Evolutionary conservation across 1,140 invertebrate species (phyloP).

Genomic region (Drosophila nasuta): DNA sequence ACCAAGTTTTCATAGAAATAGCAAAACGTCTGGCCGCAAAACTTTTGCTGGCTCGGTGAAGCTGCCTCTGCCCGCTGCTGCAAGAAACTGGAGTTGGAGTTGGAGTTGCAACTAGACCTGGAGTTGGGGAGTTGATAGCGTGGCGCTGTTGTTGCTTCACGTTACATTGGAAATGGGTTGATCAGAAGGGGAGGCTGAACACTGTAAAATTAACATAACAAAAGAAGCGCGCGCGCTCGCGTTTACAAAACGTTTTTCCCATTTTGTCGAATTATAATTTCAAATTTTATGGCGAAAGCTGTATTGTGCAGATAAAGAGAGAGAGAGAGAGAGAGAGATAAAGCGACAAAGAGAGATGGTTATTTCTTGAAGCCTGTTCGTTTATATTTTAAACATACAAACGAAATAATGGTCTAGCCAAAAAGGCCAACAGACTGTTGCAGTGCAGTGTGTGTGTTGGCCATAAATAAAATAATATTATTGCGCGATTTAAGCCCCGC

Average conservation of each 20-base stretch:
- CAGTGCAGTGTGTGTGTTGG: constrained; percentile 11
- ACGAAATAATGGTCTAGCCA: constrained; percentile 58
- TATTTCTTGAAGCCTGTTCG: constrained; percentile 80
- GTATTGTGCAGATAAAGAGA: background rate
- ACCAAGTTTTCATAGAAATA: constrained; percentile 83
- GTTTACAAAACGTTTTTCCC: constrained; percentile 37
- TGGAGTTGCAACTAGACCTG: constrained; percentile 13
- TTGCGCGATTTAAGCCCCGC: constrained; percentile 24
- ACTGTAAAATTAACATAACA: constrained; percentile 78
- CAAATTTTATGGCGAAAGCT: constrained; percentile 60
- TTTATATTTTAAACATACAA: constrained; percentile 84
- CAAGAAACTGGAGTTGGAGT: constrained; percentile 21
- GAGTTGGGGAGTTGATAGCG: constrained; percentile 11
- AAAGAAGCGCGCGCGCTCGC: constrained; percentile 19
- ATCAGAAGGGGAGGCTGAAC: background rate
- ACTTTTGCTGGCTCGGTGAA: constrained; percentile 17
- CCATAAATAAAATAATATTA: constrained; percentile 61
- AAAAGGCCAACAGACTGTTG: constrained; percentile 29
- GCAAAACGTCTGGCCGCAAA: constrained; percentile 64
- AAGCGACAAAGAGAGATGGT: background rate
- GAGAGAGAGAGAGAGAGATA: too few species aligned
- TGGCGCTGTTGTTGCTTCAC: background rate
- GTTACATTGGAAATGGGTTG: constrained; percentile 1
- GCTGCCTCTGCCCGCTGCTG: background rate
- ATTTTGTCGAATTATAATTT: constrained; percentile 65